phyloP scores from a whole-genome alignment of 2,797 vertebrate species.

The Xenops minutus region DNA sequence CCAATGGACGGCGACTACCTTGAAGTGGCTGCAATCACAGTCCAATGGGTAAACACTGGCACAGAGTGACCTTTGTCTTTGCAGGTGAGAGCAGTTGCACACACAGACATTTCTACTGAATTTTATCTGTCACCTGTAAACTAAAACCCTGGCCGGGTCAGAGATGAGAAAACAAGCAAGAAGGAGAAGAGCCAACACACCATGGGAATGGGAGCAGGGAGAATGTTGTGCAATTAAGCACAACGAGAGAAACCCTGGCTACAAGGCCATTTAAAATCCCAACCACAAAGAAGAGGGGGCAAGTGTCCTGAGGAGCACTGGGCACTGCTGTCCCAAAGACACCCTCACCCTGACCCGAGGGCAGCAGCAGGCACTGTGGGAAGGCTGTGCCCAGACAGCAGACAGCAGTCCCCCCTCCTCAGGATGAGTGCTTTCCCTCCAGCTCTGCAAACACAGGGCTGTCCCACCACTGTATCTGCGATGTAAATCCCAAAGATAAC shows the following conservation, averaged over 20 bases:
- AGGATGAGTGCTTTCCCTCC: neutral
- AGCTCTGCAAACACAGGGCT: neutral
- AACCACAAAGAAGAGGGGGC: fast-evolving
- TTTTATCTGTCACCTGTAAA: neutral
- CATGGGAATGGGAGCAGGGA: neutral
- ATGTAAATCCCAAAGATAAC: slow-evolving; percentile 62
- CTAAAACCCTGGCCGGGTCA: neutral
- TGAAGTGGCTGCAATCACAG: neutral
- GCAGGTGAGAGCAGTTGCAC: fast-evolving
- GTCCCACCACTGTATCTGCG: neutral
- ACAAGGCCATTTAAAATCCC: neutral
- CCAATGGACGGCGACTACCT: fast-evolving
- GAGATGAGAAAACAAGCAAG: neutral
- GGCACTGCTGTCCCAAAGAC: neutral
- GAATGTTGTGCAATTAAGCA: neutral
- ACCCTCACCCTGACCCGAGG: fast-evolving
- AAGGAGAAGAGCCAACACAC: neutral
- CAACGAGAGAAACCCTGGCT: fast-evolving
- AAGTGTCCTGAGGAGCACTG: fast-evolving
- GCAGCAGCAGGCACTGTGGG: neutral
- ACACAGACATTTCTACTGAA: neutral
- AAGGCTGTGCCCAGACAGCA: neutral
- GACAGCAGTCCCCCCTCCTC: neutral
- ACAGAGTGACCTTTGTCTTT: neutral
- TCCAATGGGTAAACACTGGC: neutral